Conservation (phyloP, 2,113 vertebrate genomes). For the Tylochromis polylepis region DNA sequence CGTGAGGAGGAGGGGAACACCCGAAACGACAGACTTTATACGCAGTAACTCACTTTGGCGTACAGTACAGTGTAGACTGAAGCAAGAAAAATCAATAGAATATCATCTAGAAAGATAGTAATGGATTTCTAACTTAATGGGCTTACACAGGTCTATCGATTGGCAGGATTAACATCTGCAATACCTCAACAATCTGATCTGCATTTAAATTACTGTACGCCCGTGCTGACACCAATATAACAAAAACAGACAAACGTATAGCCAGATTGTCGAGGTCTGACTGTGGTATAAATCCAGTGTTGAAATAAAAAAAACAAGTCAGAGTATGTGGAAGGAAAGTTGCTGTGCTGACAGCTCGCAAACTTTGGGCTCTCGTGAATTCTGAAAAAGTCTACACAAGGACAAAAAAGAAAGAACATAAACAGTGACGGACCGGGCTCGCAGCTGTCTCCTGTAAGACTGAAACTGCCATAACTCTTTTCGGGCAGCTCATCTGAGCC, state of each 20-base stretch:
- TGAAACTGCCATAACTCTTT: constrained; percentile 95
- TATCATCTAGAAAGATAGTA: constrained; percentile 72
- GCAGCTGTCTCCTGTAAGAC: constrained; percentile 90
- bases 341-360: constrained; percentile 11
- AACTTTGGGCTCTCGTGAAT: constrained; percentile 41
- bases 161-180: constrained; percentile 68
- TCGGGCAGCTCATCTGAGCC: constrained; percentile 91
- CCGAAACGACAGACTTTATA: constrained; percentile 53
- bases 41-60: constrained; percentile 61
- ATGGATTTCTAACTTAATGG: constrained; percentile 73
- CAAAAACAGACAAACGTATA: constrained; percentile 41
- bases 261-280: background rate
- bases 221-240: constrained; percentile 64
- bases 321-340: constrained; percentile 11
- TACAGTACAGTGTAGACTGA: constrained; percentile 49
- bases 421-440: constrained; percentile 46
- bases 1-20: background rate
- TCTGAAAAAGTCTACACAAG: constrained; percentile 49
- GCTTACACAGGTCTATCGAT: constrained; percentile 69
- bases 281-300: background rate
- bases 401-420: constrained; percentile 52
- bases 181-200: constrained; percentile 67
- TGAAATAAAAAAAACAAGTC: background rate
- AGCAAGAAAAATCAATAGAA: constrained; percentile 62
- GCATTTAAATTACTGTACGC: constrained; percentile 68